Conservation (phyloP, 2,888 invertebrate genomes). For the Himalopsyche kuldschensis region DNA sequence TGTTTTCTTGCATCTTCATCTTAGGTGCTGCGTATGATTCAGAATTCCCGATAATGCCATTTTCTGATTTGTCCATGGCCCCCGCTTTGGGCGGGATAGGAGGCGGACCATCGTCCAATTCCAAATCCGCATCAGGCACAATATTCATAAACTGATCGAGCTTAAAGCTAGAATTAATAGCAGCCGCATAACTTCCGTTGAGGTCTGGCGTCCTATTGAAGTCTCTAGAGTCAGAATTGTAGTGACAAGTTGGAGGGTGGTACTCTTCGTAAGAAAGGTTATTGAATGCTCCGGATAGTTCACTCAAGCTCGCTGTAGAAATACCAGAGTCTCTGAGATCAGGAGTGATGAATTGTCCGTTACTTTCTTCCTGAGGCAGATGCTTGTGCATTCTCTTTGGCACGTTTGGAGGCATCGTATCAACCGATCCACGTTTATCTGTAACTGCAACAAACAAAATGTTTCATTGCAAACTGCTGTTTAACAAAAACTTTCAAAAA, state of each 20-base stretch:
- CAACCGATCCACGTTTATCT: constrained; percentile 36
- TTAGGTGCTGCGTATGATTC: constrained; percentile 19
- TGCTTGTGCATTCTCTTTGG: constrained; percentile 35
- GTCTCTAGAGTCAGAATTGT: constrained; percentile 43
- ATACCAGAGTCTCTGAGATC: constrained; percentile 62
- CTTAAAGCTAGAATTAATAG: constrained; percentile 33
- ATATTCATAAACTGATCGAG: constrained; percentile 38
- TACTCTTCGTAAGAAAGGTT: constrained; percentile 51
- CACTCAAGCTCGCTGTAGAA: constrained; percentile 49
- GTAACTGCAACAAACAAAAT: constrained; percentile 4
- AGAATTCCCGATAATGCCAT: constrained; percentile 13
- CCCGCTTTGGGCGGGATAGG: constrained; percentile 38
- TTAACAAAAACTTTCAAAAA: no score
- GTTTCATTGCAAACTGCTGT: not conserved
- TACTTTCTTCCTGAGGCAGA: constrained; percentile 21
- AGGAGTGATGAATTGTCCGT: constrained; percentile 41
- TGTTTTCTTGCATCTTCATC: constrained; percentile 31
- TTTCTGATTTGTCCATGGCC: constrained; percentile 33
- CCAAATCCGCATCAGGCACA: constrained; percentile 25
- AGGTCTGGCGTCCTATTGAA: constrained; percentile 32
- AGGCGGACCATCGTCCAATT: constrained; percentile 33
- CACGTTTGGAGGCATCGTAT: constrained; percentile 32
- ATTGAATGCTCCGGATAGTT: constrained; percentile 42
- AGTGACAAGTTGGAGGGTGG: constrained; percentile 48
- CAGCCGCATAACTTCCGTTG: constrained; percentile 29